Percentiles rank a stretch among this genome's conserved stretches.
These are phyloP conservation scores for Stegodyphus dumicola DNA, from an alignment of 1,140 invertebrate genomes.

Conservation along the genomic window DNA sequence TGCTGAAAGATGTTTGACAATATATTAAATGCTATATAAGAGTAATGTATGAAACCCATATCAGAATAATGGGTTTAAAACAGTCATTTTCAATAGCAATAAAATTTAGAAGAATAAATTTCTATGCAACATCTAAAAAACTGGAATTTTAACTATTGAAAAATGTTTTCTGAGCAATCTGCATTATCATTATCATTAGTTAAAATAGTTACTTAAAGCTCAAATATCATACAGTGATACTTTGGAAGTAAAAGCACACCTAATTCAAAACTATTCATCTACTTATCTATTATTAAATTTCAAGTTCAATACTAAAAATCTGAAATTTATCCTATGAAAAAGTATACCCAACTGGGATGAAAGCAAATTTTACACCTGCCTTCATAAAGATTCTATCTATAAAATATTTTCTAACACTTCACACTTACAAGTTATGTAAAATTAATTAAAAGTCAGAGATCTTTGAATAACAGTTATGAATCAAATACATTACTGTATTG, in stretches of 20 bases:
- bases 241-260: conserved; percentile 60
- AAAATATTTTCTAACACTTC: conserved; percentile 51
- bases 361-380: conserved; percentile 44
- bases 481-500: too few species aligned
- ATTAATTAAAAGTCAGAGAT: too few species aligned
- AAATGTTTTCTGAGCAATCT: conserved; percentile 61
- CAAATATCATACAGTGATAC: conserved; percentile 59
- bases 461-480: too few species aligned
- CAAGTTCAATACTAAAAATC: conserved; percentile 51
- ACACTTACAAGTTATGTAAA: neutral
- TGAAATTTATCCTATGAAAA: conserved; percentile 22
- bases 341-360: conserved; percentile 22
- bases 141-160: conserved; percentile 57
- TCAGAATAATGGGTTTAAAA: conserved; percentile 48
- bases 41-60: conserved; percentile 45
- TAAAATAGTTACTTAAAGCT: conserved; percentile 60
- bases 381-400: conserved; percentile 42
- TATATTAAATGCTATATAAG: conserved; percentile 54
- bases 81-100: conserved; percentile 42
- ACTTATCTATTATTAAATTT: conserved; percentile 48
- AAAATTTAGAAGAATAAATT: conserved; percentile 59
- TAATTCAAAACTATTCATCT: conserved; percentile 56
- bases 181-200: conserved; percentile 55
- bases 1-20: conserved; percentile 46
- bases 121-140: conserved; percentile 60